Evolutionary conservation across 2,797 vertebrate species (phyloP).

Genomic region (Periparus ater): DNA sequence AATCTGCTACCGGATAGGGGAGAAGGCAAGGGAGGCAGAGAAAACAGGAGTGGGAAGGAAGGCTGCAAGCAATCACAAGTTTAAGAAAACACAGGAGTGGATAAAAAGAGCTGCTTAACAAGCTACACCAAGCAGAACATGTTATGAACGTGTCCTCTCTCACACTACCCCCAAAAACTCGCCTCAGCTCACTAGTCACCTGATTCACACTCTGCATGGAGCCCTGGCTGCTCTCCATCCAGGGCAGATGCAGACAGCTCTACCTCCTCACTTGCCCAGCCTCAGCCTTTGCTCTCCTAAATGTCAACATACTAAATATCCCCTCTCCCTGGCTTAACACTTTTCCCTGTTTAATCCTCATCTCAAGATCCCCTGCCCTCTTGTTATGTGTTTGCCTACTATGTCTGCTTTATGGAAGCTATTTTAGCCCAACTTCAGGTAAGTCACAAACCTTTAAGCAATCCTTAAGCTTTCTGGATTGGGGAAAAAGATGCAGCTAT

Average conservation of each 20-base stretch:
- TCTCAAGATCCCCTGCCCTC: background rate
- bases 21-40: slow-evolving; percentile 26
- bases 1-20: background rate
- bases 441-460: background rate
- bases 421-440: background rate
- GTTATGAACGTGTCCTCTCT: background rate
- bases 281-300: background rate
- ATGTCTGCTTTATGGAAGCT: background rate
- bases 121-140: background rate
- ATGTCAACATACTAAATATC: background rate
- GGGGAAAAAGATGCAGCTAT: background rate
- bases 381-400: background rate
- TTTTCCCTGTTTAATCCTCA: background rate
- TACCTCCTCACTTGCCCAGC: background rate
- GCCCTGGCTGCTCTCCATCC: background rate
- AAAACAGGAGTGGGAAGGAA: slow-evolving; percentile 10
- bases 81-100: slow-evolving; percentile 2
- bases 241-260: background rate
- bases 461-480: background rate
- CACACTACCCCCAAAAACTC: background rate
- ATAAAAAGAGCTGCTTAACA: background rate
- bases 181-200: background rate
- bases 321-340: background rate
- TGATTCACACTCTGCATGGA: background rate
- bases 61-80: background rate